Conservation (phyloP, 2,797 vertebrate genomes). For the Myripristis murdjan region DNA sequence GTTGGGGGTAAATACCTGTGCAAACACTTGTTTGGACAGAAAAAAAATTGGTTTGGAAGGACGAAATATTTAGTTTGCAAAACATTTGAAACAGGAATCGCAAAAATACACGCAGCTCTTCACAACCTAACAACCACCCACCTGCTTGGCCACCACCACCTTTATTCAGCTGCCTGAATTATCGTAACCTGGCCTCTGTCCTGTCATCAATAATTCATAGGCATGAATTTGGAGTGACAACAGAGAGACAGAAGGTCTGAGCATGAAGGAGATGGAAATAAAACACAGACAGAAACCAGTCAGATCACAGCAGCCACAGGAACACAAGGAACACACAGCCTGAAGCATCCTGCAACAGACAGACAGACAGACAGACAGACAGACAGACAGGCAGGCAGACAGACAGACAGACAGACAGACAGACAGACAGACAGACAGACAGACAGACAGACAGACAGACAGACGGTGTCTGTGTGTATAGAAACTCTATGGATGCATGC, state of each 20-base stretch:
- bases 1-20: no score
- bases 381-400: no score
- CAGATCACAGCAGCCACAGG: slow-evolving; percentile 11
- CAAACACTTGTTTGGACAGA: no score
- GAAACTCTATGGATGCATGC: no score
- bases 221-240: slow-evolving; percentile 39
- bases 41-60: no score
- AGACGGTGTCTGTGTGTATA: not conserved
- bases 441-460: no score
- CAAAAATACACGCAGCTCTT: not conserved
- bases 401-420: no score
- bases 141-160: not conserved
- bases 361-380: no score
- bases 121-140: not conserved
- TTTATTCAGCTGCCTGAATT: slow-evolving; percentile 40
- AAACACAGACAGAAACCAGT: slow-evolving; percentile 26
- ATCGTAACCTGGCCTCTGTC: slow-evolving; percentile 26
- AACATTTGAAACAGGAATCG: no score
- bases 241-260: slow-evolving; percentile 9
- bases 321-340: slow-evolving; percentile 20
- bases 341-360: not conserved
- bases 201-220: slow-evolving; percentile 63
- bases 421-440: no score
- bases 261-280: slow-evolving; percentile 26
- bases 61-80: no score